These are phyloP conservation scores for Geotria australis DNA, from an alignment of 2,797 vertebrate species.

Conservation along the genomic window DNA sequence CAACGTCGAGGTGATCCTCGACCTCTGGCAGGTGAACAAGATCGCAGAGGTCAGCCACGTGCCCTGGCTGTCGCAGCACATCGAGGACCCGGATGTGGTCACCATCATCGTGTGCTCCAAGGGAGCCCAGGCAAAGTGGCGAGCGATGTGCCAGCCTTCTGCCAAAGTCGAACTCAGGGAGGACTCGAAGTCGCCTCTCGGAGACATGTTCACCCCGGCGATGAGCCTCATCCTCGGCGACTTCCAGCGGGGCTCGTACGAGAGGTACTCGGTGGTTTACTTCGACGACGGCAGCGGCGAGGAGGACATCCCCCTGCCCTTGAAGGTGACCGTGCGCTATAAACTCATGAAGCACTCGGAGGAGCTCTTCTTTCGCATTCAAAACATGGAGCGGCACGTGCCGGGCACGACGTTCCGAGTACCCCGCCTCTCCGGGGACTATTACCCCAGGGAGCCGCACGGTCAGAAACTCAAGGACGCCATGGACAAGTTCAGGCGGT, in stretches of 20 bases:
- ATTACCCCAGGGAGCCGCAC: slow-evolving; percentile 22
- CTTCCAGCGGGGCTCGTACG: slow-evolving; percentile 36
- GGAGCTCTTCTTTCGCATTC: slow-evolving; percentile 54
- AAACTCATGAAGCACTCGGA: slow-evolving; percentile 64
- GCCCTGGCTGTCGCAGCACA: slow-evolving; percentile 50
- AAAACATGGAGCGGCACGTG: slow-evolving; percentile 53
- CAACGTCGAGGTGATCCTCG: slow-evolving; percentile 43
- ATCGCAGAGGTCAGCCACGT: slow-evolving; percentile 33
- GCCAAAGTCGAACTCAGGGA: slow-evolving; percentile 20
- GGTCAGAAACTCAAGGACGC: slow-evolving; percentile 30
- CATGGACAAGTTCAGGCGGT: slow-evolving; percentile 22
- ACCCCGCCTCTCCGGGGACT: slow-evolving; percentile 23
- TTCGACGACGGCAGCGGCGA: slow-evolving; percentile 35
- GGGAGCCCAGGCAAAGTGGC: slow-evolving; percentile 67
- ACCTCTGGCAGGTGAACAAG: slow-evolving; percentile 33
- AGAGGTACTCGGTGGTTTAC: slow-evolving; percentile 58
- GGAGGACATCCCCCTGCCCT: slow-evolving; percentile 38
- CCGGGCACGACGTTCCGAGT: slow-evolving; percentile 34
- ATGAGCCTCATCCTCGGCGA: slow-evolving; percentile 58
- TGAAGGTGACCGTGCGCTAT: slow-evolving; percentile 37
- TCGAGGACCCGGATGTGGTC: slow-evolving; percentile 29
- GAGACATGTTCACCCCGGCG: slow-evolving; percentile 55
- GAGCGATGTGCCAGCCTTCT: slow-evolving; percentile 21
- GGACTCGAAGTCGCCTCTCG: slow-evolving; percentile 21
- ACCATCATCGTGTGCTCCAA: slow-evolving; percentile 57